A percentile compares a stretch with the other conserved stretches of the same genome.
Conservation (phyloP, 2,797 vertebrate genomes). For the Phaenicophaeus curvirostris region DNA sequence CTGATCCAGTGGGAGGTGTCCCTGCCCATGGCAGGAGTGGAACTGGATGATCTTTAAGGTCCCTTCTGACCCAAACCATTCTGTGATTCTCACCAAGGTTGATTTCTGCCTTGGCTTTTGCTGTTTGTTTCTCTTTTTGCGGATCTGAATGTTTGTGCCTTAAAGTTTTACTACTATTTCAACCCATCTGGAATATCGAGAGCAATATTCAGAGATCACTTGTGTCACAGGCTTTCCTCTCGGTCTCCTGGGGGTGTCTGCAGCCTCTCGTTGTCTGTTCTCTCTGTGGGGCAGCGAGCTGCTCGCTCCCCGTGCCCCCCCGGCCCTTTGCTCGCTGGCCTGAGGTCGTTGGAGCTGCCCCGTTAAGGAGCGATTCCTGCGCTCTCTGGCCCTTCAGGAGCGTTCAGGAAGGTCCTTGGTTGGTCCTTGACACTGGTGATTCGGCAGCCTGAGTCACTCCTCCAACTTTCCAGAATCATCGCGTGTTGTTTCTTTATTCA, state of each 20-base stretch:
- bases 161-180: neutral
- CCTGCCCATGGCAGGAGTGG: too few species aligned
- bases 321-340: accelerated
- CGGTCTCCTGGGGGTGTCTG: neutral
- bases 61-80: too few species aligned
- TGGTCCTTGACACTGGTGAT: neutral
- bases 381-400: neutral
- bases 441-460: neutral
- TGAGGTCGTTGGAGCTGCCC: neutral
- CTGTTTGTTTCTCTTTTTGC: neutral
- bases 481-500: neutral
- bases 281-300: too few species aligned
- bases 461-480: neutral
- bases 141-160: neutral
- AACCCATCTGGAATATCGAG: neutral
- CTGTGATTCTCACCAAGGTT: neutral
- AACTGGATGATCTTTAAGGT: too few species aligned
- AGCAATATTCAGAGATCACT: accelerated
- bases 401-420: neutral
- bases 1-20: too few species aligned
- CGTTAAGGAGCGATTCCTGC: neutral
- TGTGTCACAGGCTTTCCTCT: neutral
- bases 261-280: neutral
- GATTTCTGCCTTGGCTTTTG: neutral
- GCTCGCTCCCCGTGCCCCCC: accelerated